These are phyloP conservation scores for Lasiurus borealis DNA, from an alignment of 2,113 vertebrate genomes.

Conservation along the genomic window DNA sequence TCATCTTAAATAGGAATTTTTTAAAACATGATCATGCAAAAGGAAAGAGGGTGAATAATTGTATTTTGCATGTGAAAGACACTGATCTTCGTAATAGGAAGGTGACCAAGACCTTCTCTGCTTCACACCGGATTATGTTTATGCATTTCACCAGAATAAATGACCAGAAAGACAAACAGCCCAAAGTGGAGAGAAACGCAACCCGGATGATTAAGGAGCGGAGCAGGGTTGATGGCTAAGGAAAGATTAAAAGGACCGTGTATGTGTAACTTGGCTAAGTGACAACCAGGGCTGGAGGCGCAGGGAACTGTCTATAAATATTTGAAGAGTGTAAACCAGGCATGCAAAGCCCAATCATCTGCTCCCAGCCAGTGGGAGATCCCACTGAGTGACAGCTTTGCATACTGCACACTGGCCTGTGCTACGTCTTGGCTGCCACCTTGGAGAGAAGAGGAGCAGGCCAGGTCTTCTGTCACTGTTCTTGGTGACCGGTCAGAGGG, in stretches of 20 bases:
- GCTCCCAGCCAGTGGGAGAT: constrained; percentile 65
- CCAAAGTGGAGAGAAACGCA: constrained; percentile 64
- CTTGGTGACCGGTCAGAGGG: neutral
- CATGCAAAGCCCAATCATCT: constrained; percentile 75
- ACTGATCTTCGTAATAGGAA: constrained; percentile 26
- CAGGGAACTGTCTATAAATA: constrained; percentile 82
- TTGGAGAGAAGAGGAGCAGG: neutral
- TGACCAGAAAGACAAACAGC: constrained; percentile 62
- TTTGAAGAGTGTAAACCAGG: constrained; percentile 82
- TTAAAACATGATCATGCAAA: constrained; percentile 24
- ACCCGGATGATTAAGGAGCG: constrained; percentile 72
- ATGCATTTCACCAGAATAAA: constrained; percentile 57
- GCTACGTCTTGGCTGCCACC: neutral
- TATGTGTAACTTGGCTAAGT: constrained; percentile 82
- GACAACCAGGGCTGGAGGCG: constrained; percentile 76
- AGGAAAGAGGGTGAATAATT: constrained; percentile 28
- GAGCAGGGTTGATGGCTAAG: constrained; percentile 77
- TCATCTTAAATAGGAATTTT: constrained; percentile 65
- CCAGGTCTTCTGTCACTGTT: neutral
- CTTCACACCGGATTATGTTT: constrained; percentile 8
- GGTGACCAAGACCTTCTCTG: neutral
- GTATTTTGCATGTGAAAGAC: constrained; percentile 39
- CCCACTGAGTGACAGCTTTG: constrained; percentile 43
- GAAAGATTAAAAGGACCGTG: constrained; percentile 81
- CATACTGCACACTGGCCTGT: neutral